phyloP scores from a whole-genome alignment of 1,140 invertebrate species.

The Saccostrea glomerata region DNA sequence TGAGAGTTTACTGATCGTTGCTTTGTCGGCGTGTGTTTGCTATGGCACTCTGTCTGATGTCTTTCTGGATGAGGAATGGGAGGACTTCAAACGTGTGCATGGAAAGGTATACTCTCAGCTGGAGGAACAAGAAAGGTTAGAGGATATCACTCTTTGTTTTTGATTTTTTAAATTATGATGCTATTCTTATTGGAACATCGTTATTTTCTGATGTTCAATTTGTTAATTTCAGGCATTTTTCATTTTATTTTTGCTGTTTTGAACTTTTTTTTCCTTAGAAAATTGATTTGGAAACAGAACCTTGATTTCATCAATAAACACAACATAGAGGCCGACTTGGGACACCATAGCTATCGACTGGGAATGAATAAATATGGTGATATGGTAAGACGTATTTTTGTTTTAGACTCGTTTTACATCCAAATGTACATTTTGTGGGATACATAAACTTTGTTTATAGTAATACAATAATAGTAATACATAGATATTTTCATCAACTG shows the following conservation, averaged over 20 bases:
- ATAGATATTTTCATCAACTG: too few species aligned
- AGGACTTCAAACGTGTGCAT: neutral
- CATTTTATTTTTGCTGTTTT: too few species aligned
- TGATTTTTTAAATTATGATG: neutral
- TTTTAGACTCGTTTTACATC: too few species aligned
- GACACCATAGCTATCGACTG: constrained; percentile 77
- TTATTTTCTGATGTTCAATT: too few species aligned
- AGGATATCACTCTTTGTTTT: too few species aligned
- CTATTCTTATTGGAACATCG: neutral
- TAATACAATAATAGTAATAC: too few species aligned
- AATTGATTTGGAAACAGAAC: constrained; percentile 64
- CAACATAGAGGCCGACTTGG: constrained; percentile 84
- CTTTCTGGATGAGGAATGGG: constrained; percentile 19
- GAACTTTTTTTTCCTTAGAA: constrained; percentile 38
- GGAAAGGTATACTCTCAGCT: neutral
- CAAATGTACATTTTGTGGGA: too few species aligned
- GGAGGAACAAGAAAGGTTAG: neutral
- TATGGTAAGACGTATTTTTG: constrained; percentile 55
- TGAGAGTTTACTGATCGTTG: neutral
- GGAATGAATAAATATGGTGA: constrained; percentile 77
- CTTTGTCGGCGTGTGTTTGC: neutral
- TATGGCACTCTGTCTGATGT: neutral
- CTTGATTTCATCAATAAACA: constrained; percentile 86
- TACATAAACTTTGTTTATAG: too few species aligned
- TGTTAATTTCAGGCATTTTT: too few species aligned